Conservation (phyloP, 1,140 invertebrate genomes). For the Leptinotarsa texana region DNA sequence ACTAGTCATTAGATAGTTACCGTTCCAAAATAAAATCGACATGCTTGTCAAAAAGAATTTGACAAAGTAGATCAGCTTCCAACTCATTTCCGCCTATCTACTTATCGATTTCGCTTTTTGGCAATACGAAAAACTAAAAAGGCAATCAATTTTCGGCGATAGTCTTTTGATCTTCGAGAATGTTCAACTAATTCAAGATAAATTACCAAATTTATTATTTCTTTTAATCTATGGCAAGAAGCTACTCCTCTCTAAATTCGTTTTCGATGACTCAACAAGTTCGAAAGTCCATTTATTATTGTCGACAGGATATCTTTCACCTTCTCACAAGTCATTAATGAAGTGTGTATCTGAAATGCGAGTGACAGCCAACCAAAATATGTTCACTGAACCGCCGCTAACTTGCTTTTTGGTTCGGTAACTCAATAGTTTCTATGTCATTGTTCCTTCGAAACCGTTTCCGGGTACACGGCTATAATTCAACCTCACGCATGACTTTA, state of each 20-base stretch:
- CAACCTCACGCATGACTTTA: slow-evolving; percentile 23
- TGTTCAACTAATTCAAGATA: not conserved
- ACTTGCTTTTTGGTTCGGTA: slow-evolving; percentile 14
- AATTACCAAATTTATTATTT: not conserved
- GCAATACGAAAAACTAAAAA: no score
- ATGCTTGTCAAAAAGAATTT: no score
- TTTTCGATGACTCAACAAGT: not conserved
- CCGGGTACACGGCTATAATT: slow-evolving; percentile 10
- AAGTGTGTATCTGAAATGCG: slow-evolving; percentile 9
- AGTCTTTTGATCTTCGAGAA: not conserved
- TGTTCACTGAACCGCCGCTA: slow-evolving; percentile 25
- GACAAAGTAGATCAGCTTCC: no score
- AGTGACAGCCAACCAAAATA: slow-evolving; percentile 23
- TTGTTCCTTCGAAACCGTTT: slow-evolving; percentile 16
- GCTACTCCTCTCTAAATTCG: not conserved
- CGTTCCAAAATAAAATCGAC: no score
- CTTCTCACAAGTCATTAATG: slow-evolving; percentile 16
- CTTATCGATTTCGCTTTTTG: no score
- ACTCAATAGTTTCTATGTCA: slow-evolving; percentile 17
- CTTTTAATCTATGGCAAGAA: not conserved
- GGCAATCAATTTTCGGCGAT: not conserved
- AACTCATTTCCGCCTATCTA: no score
- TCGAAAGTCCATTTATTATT: not conserved
- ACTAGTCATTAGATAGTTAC: no score
- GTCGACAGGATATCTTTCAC: not conserved